phyloP scores from a whole-genome alignment of 2,797 vertebrate species.

The Neoniphon sammara region DNA sequence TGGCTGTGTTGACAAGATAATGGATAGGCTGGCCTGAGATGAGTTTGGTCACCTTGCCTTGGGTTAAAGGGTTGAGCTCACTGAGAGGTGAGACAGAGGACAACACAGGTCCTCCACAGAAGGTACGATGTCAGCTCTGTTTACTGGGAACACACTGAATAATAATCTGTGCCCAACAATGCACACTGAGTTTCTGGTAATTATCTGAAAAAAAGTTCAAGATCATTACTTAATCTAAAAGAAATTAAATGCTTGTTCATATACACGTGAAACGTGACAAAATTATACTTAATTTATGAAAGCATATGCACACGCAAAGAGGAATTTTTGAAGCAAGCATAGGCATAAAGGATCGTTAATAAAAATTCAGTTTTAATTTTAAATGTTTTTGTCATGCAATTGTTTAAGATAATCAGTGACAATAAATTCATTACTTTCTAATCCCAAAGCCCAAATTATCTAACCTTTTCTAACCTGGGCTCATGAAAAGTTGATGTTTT shows the following conservation, averaged over 20 bases:
- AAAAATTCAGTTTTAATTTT: neutral
- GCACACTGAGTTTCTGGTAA: neutral
- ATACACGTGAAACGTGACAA: neutral
- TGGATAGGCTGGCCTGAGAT: slow-evolving; percentile 87
- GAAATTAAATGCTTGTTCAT: neutral
- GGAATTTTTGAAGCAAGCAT: neutral
- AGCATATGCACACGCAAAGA: neutral
- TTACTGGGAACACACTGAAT: neutral
- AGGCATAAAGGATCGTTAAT: neutral
- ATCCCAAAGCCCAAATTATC: neutral
- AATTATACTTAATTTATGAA: neutral
- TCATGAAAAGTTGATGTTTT: neutral
- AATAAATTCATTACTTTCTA: neutral
- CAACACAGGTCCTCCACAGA: slow-evolving; percentile 55
- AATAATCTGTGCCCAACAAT: neutral
- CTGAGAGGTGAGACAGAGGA: slow-evolving; percentile 77
- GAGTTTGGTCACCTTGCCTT: slow-evolving; percentile 92
- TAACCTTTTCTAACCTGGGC: neutral
- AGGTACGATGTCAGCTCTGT: slow-evolving; percentile 8
- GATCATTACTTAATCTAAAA: neutral
- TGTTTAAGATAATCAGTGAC: neutral
- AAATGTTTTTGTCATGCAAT: neutral
- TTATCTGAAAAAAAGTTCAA: neutral
- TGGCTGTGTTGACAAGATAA: slow-evolving; percentile 91
- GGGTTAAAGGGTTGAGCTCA: slow-evolving; percentile 61